Evolutionary conservation across 2,888 invertebrate species (phyloP).

Genomic region (Drosophila anceps): DNA sequence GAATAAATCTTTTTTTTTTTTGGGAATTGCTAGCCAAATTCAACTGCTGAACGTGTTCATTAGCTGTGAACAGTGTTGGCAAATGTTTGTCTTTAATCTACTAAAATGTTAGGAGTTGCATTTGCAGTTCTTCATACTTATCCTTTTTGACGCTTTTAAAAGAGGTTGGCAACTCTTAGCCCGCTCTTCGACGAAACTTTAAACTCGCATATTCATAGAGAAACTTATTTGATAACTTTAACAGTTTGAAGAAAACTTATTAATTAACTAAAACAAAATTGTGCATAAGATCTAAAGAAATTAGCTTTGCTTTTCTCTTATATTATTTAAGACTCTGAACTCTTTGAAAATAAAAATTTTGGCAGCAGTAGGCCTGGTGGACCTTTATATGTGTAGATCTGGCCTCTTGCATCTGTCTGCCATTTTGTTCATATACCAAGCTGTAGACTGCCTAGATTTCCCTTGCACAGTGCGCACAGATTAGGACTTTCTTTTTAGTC

Average conservation of each 20-base stretch:
- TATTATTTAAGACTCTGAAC: neutral
- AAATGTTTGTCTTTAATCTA: neutral
- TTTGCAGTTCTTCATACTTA: neutral
- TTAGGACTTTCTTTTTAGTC: no score
- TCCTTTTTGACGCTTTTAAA: neutral
- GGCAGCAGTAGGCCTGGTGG: no score
- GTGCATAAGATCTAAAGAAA: neutral
- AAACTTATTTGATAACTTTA: neutral
- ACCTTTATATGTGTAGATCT: no score
- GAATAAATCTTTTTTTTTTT: neutral
- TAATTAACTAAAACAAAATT: neutral
- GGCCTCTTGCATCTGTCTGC: neutral
- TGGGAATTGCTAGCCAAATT: neutral
- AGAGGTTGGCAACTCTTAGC: slow-evolving; percentile 1
- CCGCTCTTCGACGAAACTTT: neutral
- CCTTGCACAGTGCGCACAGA: neutral
- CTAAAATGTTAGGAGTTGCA: neutral
- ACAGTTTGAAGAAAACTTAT: neutral
- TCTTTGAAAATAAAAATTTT: neutral
- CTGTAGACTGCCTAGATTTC: neutral
- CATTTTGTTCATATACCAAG: neutral
- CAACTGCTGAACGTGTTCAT: neutral
- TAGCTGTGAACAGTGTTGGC: neutral
- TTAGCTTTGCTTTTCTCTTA: neutral
- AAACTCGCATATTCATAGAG: neutral